These are phyloP conservation scores for Takifugu rubripes DNA, from an alignment of 2,797 vertebrate genomes.

Conservation along the genomic window DNA sequence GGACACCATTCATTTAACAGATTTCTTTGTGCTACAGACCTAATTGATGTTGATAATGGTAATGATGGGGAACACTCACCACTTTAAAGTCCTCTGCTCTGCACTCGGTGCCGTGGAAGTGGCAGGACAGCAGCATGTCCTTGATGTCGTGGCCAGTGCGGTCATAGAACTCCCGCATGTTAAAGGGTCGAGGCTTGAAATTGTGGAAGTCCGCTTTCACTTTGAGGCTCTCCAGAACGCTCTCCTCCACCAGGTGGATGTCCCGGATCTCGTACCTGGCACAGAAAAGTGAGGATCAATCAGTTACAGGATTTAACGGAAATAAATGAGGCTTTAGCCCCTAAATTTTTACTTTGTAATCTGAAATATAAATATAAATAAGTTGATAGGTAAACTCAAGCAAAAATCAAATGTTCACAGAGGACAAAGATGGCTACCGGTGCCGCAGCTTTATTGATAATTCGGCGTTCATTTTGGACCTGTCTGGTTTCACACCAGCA, in stretches of 20 bases:
- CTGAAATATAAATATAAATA: too few relatives aligned
- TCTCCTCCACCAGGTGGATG: slow-evolving; percentile 90
- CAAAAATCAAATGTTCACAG: too few relatives aligned
- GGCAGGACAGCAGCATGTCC: slow-evolving; percentile 95
- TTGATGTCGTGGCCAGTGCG: slow-evolving; percentile 92
- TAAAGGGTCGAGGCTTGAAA: slow-evolving; percentile 96
- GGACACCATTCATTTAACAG: too few relatives aligned
- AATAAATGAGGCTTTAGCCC: slow-evolving; percentile 1
- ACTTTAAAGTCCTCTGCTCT: slow-evolving; percentile 92
- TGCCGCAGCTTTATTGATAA: neutral
- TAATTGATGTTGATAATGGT: too few relatives aligned
- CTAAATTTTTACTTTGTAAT: slow-evolving; percentile 1
- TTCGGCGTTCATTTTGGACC: neutral
- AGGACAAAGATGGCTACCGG: too few relatives aligned
- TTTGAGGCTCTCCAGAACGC: slow-evolving; percentile 90
- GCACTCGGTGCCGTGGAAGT: slow-evolving; percentile 88
- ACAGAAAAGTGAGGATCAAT: slow-evolving; percentile 1
- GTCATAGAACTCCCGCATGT: slow-evolving; percentile 97
- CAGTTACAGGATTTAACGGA: slow-evolving; percentile 3
- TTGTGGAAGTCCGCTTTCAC: slow-evolving; percentile 94
- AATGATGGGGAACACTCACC: slow-evolving; percentile 74
- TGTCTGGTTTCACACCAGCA: slow-evolving; percentile 12
- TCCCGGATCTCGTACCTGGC: slow-evolving; percentile 94
- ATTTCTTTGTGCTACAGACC: too few relatives aligned
- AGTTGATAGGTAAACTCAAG: too few relatives aligned